These are phyloP conservation scores for Leptura quadrifasciata DNA, from an alignment of 2,888 invertebrate species.

Conservation along the genomic window DNA sequence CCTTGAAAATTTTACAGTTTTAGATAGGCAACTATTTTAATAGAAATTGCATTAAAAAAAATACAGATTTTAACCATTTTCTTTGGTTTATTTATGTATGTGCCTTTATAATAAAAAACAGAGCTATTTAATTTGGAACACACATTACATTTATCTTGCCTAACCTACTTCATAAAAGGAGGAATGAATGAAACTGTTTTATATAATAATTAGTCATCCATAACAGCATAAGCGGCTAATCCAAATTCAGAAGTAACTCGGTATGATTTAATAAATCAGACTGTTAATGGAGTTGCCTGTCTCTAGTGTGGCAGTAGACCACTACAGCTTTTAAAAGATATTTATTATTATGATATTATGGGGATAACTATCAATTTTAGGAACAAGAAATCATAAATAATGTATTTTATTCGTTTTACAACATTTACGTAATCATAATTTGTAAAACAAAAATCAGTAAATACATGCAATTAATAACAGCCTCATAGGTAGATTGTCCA, in stretches of 20 bases:
- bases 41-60: too few relatives aligned
- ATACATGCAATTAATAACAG: too few relatives aligned
- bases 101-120: not conserved
- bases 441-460: too few relatives aligned
- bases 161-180: conserved; percentile 2
- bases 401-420: not conserved
- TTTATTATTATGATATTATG: not conserved
- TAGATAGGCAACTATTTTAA: not conserved
- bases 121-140: not conserved
- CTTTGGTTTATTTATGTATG: not conserved
- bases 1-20: not conserved
- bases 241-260: conserved; percentile 4
- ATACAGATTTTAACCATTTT: not conserved
- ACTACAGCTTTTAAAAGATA: not conserved
- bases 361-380: not conserved
- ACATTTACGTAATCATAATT: too few relatives aligned
- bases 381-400: not conserved
- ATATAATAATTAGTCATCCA: conserved; percentile 4
- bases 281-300: not conserved
- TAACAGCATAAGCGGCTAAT: not conserved
- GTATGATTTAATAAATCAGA: not conserved
- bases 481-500: too few relatives aligned
- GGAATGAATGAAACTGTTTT: not conserved
- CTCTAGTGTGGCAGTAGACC: not conserved
- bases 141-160: not conserved